Base-by-base conservation (phyloP, 2,888 invertebrate genomes). In the Cerceris ruficornis region DNA sequence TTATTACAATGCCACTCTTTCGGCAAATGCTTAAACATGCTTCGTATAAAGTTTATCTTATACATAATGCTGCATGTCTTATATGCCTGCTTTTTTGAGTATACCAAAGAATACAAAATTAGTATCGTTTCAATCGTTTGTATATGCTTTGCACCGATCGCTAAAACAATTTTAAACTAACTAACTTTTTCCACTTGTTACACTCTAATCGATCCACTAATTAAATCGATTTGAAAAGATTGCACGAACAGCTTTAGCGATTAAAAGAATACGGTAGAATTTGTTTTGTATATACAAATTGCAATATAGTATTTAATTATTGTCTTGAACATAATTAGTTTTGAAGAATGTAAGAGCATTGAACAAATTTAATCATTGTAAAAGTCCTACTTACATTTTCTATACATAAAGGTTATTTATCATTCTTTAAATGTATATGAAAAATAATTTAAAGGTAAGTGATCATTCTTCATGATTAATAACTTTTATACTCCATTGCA, bases 21-120 rank as follows among this genome's bases (percentile, higher is more conserved):
- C 61, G 61, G 61, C 14, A 54, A 66, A 67, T 62, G 66, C 50
- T 72, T 66, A 55, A 60, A 71, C 60, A 49, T 65, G 70, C 65
- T 72, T 65, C 60, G 55, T 39, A 61, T 43, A 52, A 65, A 28
- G 28, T 28, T 75, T 60, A 59, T 71, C 55, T 60, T 43, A 57
- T 67, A 66, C 57, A 74, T 66, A 28, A 73, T 74, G 73, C 57
- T 62, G 67, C 58, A 74, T 75, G 62, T 50, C 66, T 66, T 66
- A 14, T 62, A 17, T 8, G 54, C 60, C 41, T 75, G 61, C 58
- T 14, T 64, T 62, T 52, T 43, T 54, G 54, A 55, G 49, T 72
- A 73, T 75, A 13, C 74, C 60, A 74, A 72, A 75, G 54, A 65
- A 41, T 42, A 75, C 46, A 72, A 75, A 74, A 75, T 74, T 76